phyloP scores from a whole-genome alignment of 2,888 invertebrate genomes.

The Apotomis capreana region DNA sequence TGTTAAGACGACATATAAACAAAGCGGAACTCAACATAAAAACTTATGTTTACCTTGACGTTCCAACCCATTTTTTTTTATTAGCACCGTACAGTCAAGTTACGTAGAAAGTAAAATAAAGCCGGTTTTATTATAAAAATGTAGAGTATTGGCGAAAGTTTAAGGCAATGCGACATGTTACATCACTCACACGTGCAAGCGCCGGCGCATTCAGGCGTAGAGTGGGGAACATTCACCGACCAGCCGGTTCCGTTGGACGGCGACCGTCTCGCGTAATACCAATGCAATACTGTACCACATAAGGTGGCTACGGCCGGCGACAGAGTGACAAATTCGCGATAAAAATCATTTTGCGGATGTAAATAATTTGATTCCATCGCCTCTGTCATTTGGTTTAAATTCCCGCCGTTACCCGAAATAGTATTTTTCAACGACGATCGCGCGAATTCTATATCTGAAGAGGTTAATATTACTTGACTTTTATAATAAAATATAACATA shows the following conservation, averaged over 20 bases:
- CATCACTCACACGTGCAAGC: conserved; percentile 24
- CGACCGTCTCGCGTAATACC: conserved; percentile 13
- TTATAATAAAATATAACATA: background rate
- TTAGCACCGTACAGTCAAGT: background rate
- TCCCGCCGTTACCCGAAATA: too few species aligned
- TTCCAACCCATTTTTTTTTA: background rate
- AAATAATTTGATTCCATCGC: too few species aligned
- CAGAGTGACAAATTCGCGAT: too few species aligned
- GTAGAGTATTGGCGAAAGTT: background rate
- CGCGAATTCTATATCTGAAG: too few species aligned
- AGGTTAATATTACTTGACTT: background rate
- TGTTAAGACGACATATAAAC: background rate
- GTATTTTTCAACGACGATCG: too few species aligned
- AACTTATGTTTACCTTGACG: conserved; percentile 19
- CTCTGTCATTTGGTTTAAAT: too few species aligned
- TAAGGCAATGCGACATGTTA: background rate
- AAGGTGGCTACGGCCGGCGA: background rate
- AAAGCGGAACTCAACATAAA: conserved; percentile 1
- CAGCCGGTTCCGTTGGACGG: conserved; percentile 1
- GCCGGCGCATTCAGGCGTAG: conserved; percentile 21
- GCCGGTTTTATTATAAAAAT: background rate
- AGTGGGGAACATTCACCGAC: conserved; percentile 32
- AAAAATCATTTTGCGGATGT: too few species aligned
- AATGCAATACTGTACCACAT: background rate
- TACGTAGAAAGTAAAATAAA: conserved; percentile 1